Evolutionary conservation across 1,140 invertebrate genomes (phyloP).

Genomic region (Pectinophora gossypiella): DNA sequence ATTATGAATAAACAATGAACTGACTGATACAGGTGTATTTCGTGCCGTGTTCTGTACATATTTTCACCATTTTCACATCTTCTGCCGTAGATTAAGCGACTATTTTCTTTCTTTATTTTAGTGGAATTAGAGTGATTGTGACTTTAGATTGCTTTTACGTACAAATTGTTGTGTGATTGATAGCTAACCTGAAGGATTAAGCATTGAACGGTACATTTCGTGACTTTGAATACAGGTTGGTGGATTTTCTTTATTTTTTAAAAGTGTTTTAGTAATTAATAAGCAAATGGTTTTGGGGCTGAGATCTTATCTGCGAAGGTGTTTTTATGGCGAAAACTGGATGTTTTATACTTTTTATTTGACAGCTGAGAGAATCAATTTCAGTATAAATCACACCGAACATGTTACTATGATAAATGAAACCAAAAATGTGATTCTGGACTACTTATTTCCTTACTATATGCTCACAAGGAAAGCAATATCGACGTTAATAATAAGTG

Average conservation of each 20-base stretch:
- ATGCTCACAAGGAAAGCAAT: too few relatives aligned
- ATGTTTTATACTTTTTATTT: too few relatives aligned
- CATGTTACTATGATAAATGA: too few relatives aligned
- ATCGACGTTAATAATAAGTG: too few relatives aligned
- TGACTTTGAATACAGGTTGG: background rate
- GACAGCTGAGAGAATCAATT: too few relatives aligned
- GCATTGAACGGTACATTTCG: background rate
- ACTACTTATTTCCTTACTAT: too few relatives aligned
- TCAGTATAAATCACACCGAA: too few relatives aligned
- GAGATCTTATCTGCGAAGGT: background rate
- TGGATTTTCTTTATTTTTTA: background rate
- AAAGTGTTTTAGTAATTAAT: background rate
- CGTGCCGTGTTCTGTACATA: background rate
- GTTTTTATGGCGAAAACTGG: too few relatives aligned
- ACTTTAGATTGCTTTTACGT: background rate
- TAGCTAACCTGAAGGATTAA: background rate
- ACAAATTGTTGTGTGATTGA: constrained; percentile 1
- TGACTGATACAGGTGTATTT: constrained; percentile 1
- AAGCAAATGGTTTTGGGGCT: background rate
- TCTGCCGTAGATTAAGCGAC: constrained; percentile 2
- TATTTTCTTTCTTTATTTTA: background rate
- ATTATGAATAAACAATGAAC: background rate
- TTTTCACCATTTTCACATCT: background rate
- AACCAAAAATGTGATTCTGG: too few relatives aligned
- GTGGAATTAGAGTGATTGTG: background rate